Evolutionary conservation across 2,888 invertebrate species (phyloP), one percentile per base, ranked within the genome.

Genomic region (Hyles lineata): DNA sequence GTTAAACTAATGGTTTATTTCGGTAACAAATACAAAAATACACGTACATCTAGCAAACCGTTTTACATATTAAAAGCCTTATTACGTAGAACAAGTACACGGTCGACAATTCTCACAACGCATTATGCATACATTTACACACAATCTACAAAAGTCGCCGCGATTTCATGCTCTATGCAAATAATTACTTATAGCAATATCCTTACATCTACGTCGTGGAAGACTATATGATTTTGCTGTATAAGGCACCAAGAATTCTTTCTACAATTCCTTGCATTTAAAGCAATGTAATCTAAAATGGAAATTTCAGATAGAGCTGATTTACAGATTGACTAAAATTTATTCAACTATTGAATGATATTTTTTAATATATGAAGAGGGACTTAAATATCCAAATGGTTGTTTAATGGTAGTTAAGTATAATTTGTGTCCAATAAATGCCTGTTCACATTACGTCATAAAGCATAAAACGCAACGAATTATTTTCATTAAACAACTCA

Each of bases 211-310:
- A 74, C 35, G 61, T 35, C 80, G 82, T 87, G 94, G 94, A 94
- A 94, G 94, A 94, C 93, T 84, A 87, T 82, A 89, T 78, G 92
- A 94, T 92, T 92, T 92, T 93, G 94, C 85, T 93, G 94, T 89
- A 83, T 90, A 93, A 94, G 93, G 94, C 93, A 94, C 94, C 80
- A 80, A 81, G 82, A 89, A 89, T 89, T 88, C 80, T 80, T 79
- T 73, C 70, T 73, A 74, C 67, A 67, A 50, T 25, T 23, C 67
- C 21, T 67, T 67, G 50, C 35, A 17, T 67, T 67, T 23, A 50
- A 7, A 50, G 6, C 43, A 1, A 67, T 23, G 67, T 17, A 50
- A 50, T 50, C 17, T 67, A 67, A 50, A 67, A 50, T 67, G 67
- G 67, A 50, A 67, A 23, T 23, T 23, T 19, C 6, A 4, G 15